These are phyloP conservation scores for Xestoiulus laeticollis DNA, from an alignment of 2,888 invertebrate species.

Conservation along the genomic window DNA sequence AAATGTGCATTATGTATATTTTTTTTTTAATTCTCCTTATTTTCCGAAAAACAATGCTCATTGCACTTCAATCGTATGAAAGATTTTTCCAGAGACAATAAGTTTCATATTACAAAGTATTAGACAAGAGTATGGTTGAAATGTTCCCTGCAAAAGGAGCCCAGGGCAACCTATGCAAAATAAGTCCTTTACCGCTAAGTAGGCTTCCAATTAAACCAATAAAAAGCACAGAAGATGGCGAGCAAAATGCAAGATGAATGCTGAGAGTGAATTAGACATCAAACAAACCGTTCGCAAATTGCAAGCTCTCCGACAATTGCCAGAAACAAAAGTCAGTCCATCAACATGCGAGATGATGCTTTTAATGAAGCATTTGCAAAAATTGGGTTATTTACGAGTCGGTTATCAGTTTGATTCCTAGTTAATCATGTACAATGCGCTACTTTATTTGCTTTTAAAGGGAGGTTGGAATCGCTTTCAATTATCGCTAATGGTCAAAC, in stretches of 20 bases:
- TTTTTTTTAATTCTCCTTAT: no score
- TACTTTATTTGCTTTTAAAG: constrained; percentile 7
- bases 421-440: constrained; percentile 40
- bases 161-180: not conserved
- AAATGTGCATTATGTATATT: no score
- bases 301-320: not conserved
- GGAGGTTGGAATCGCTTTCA: not conserved
- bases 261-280: constrained; percentile 26
- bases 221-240: constrained; percentile 19
- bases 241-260: constrained; percentile 7
- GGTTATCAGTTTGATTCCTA: constrained; percentile 50
- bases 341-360: constrained; percentile 42
- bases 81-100: no score
- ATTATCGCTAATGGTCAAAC: not conserved
- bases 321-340: constrained; percentile 18
- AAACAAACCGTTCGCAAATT: constrained; percentile 26
- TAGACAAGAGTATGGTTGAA: not conserved
- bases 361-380: constrained; percentile 36
- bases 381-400: constrained; percentile 51
- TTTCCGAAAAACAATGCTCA: no score
- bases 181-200: constrained; percentile 19
- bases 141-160: not conserved
- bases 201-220: constrained; percentile 1
- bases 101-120: not conserved
- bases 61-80: no score